These are phyloP conservation scores for Paelopatides confundens DNA, from an alignment of 53 echinoderm and acorn worm species.

Conservation along the genomic window DNA sequence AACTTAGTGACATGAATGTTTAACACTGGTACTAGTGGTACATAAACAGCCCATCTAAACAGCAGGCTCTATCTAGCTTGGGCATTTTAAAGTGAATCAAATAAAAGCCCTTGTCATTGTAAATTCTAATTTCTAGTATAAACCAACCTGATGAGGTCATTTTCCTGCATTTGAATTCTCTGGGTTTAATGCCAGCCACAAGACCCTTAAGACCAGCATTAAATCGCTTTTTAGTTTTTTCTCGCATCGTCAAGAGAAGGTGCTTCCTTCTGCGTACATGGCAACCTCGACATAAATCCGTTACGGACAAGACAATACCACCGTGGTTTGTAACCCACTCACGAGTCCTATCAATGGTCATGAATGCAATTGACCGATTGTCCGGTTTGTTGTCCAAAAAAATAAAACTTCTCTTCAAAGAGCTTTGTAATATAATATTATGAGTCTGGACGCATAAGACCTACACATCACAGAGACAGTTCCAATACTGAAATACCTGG, in stretches of 20 bases:
- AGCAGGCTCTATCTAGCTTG: no score
- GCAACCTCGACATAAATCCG: slow-evolving; percentile 25
- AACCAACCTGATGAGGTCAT: slow-evolving; percentile 6
- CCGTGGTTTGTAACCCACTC: slow-evolving; percentile 4
- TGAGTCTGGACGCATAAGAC: no score
- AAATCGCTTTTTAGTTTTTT: slow-evolving; percentile 40
- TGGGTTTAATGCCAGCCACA: background rate
- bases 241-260: slow-evolving; percentile 26
- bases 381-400: background rate
- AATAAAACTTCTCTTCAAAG: background rate
- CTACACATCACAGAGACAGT: no score
- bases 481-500: no score
- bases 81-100: no score
- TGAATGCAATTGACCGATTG: slow-evolving; percentile 17
- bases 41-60: no score
- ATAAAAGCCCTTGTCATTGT: no score
- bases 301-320: background rate
- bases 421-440: no score
- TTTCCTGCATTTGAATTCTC: slow-evolving; percentile 32
- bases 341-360: slow-evolving; percentile 3
- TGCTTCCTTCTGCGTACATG: slow-evolving; percentile 29
- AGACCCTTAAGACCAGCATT: background rate
- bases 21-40: no score
- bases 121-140: no score
- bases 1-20: no score